phyloP scores from a whole-genome alignment of 1,140 invertebrate species.

The Pectinophora gossypiella region DNA sequence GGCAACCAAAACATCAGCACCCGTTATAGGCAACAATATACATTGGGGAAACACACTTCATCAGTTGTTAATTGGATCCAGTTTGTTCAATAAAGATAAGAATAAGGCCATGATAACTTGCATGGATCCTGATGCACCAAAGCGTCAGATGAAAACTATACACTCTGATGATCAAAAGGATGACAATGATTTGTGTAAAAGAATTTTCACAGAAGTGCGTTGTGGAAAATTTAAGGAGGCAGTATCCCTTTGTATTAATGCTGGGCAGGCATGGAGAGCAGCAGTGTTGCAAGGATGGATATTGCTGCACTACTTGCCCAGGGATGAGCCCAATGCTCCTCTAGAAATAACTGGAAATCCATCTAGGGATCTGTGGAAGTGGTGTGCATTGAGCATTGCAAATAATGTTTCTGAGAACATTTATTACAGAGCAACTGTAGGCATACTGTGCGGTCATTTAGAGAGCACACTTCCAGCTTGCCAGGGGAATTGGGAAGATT shows the following conservation, averaged over 20 bases:
- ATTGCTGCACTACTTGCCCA: conserved; percentile 70
- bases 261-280: conserved; percentile 93
- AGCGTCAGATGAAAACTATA: conserved; percentile 85
- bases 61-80: conserved; percentile 80
- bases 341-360: conserved; percentile 87
- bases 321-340: conserved; percentile 72
- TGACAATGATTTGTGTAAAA: conserved; percentile 83
- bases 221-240: conserved; percentile 91
- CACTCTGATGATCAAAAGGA: conserved; percentile 94
- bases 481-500: conserved; percentile 88
- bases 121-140: conserved; percentile 95
- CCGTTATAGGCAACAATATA: conserved; percentile 82
- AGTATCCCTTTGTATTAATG: conserved; percentile 87
- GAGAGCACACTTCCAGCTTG: conserved; percentile 84
- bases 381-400: conserved; percentile 85
- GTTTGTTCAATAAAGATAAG: conserved; percentile 67
- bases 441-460: conserved; percentile 90
- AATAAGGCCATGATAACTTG: conserved; percentile 77
- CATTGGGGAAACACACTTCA: conserved; percentile 95
- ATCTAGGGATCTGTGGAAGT: conserved; percentile 93
- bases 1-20: conserved; percentile 79
- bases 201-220: conserved; percentile 86
- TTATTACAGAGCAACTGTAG: conserved; percentile 82
- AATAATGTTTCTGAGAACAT: conserved; percentile 75
- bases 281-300: conserved; percentile 94